Evolutionary conservation across 2,113 vertebrate genomes (phyloP), one percentile per base, ranked within the genome.

Genomic region (Entelurus aequoreus): DNA sequence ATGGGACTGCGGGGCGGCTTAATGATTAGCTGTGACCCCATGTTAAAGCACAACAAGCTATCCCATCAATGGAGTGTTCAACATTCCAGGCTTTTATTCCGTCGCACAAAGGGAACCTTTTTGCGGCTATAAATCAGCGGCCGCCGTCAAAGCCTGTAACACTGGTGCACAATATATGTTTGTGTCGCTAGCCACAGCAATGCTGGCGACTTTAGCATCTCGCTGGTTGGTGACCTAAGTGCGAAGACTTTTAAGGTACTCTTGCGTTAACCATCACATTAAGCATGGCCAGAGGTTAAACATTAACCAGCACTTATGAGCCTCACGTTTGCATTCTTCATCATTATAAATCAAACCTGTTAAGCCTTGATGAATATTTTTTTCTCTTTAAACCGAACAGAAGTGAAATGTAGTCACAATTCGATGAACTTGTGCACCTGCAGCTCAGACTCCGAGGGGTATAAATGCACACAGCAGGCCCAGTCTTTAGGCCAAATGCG

Each of bases 41-140:
- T 77, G 57, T 66, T 74, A 60, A 77, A 78, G 63, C 72, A 83
- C 81, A 78, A 75, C 71, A 73, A 78, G 61, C 69, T 11, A 61
- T 48, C 77, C 69, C 85, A 88, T 85, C 87, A 88, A 88, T 81
- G 81, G 80, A 76, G 71, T 76, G 36, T 86, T 69, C 76, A 79
- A 74, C 86, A 90, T 90, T 90, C 86, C 84, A 69, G 76, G 60
- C 82, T 74, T 87, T 88, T 82, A 72, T 81, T 8, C 65, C 2
- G 60, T 47, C 6, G 64, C 70, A 89, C 84, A 89, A 89, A 80
- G 77, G 72, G 69, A 57, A 53, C 62, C 61, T 77, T 84, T 88
- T 69, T 74, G 69, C 60, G 71, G 42, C 63, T 52, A 87, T 89
- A 88, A 90, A 90, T 90, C 86, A 86, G 76, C 38, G 13, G 54